Conservation (phyloP, 2,797 vertebrate genomes). For the Coregonus sp. region DNA sequence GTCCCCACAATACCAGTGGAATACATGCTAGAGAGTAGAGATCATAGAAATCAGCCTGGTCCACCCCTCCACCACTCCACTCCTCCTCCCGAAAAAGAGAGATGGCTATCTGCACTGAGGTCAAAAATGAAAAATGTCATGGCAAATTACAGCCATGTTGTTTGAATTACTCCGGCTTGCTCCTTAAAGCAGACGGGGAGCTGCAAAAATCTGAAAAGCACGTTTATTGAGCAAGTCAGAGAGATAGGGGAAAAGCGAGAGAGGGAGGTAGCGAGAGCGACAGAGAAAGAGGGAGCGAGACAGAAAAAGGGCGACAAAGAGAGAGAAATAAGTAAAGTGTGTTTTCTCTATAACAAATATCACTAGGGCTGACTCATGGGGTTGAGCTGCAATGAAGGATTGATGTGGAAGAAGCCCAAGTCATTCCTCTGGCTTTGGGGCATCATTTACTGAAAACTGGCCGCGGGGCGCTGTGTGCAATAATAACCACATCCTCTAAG, state of each 20-base stretch:
- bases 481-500: constrained; percentile 84
- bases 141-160: constrained; percentile 83
- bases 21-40: constrained; percentile 49
- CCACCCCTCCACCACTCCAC: constrained; percentile 42
- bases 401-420: constrained; percentile 77
- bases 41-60: constrained; percentile 64
- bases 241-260: not conserved
- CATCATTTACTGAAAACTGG: constrained; percentile 82
- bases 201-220: constrained; percentile 41
- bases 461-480: constrained; percentile 66
- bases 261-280: constrained; percentile 1
- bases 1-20: constrained; percentile 60
- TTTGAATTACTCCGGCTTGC: constrained; percentile 77
- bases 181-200: constrained; percentile 55
- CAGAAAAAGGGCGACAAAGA: not conserved
- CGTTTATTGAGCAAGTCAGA: constrained; percentile 42
- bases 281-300: too few relatives aligned
- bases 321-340: constrained; percentile 61
- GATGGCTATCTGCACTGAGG: constrained; percentile 81
- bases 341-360: constrained; percentile 84
- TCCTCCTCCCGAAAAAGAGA: constrained; percentile 58
- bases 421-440: constrained; percentile 78
- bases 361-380: constrained; percentile 78
- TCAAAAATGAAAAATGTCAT: constrained; percentile 84
- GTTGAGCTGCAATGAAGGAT: constrained; percentile 76